Evolutionary conservation across 2,113 vertebrate species (phyloP).

Genomic region (Sturnus vulgaris): DNA sequence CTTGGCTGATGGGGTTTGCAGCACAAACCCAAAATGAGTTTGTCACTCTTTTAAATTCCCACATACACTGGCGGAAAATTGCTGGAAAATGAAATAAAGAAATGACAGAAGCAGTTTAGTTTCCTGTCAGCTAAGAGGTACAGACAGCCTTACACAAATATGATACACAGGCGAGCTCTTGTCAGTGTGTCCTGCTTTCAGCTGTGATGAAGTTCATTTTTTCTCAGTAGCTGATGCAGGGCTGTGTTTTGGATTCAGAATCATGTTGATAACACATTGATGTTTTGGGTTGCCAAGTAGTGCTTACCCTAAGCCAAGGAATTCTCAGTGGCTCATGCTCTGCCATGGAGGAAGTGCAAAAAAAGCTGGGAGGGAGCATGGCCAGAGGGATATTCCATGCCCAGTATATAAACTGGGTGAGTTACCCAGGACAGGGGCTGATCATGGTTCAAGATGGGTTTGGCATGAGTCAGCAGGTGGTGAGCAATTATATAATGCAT

Average conservation of each 20-base stretch:
- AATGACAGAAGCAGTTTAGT: slow-evolving; percentile 28
- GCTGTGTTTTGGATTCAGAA: not conserved
- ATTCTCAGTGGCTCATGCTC: not conserved
- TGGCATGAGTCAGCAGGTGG: not conserved
- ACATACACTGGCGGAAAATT: not conserved
- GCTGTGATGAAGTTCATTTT: not conserved
- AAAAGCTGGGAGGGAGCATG: not conserved
- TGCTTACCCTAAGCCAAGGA: not conserved
- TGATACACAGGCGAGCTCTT: not conserved
- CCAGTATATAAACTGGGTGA: not conserved
- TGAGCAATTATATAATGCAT: not conserved
- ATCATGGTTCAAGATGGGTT: not conserved
- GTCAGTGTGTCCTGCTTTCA: not conserved
- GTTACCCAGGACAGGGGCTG: not conserved
- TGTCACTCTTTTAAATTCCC: slow-evolving; percentile 42
- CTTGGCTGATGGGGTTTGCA: not conserved
- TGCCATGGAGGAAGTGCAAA: not conserved
- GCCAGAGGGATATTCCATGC: not conserved
- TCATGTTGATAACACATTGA: not conserved
- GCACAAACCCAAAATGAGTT: slow-evolving; percentile 40
- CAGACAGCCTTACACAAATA: not conserved
- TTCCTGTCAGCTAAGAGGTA: not conserved
- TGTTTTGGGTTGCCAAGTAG: not conserved
- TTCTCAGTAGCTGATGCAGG: not conserved
- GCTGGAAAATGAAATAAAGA: slow-evolving; percentile 41